phyloP scores from a whole-genome alignment of 2,888 invertebrate genomes.

The Heliconius erato region DNA sequence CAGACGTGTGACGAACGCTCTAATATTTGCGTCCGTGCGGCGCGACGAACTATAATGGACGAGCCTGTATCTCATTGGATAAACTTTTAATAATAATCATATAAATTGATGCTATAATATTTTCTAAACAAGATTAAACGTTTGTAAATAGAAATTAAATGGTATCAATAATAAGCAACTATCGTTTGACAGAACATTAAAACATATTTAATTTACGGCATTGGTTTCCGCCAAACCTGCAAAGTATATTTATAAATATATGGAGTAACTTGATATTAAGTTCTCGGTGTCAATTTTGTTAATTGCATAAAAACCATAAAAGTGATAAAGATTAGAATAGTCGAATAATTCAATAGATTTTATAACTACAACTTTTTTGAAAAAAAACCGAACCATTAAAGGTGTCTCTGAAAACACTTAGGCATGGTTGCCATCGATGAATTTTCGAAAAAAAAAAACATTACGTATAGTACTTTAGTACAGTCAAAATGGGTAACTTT shows the following conservation, averaged over 20 bases:
- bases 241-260: neutral
- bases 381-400: neutral
- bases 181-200: neutral
- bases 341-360: neutral
- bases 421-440: too few species aligned
- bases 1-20: constrained; percentile 37
- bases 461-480: too few species aligned
- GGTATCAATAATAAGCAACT: neutral
- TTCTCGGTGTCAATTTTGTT: too few species aligned
- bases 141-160: too few species aligned
- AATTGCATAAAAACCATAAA: too few species aligned
- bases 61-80: constrained; percentile 4
- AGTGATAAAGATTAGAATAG: neutral
- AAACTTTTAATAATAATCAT: neutral
- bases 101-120: neutral
- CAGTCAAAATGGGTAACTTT: too few species aligned
- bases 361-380: neutral
- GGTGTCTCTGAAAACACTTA: too few species aligned
- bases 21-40: constrained; percentile 32
- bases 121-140: neutral
- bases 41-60: constrained; percentile 16
- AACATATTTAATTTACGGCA: neutral
- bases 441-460: too few species aligned
- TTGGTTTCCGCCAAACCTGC: neutral
- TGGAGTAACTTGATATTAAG: too few species aligned